Evolutionary conservation across 1,140 invertebrate species (phyloP), one percentile per base, ranked within the genome.

Genomic region (Formica exsecta): DNA sequence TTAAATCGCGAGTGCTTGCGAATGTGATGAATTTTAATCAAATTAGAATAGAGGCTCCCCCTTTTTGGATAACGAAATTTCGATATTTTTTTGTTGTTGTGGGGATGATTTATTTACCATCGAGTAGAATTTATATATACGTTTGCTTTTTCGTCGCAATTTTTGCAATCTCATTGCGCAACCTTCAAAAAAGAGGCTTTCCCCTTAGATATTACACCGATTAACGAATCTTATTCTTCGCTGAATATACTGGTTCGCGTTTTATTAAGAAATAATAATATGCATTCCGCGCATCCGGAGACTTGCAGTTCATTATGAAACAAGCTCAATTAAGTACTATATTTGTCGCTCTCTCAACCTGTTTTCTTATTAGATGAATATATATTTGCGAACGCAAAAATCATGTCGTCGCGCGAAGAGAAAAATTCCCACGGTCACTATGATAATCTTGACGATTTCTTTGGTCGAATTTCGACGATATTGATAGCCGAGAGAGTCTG

Each of bases 381-480:
- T 32, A 36, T 13, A 38, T 36, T 64, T 16, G 36, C 22, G 2
- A n/a, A 6, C 25, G 13, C 13, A 64, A 54, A 57, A 57, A 22
- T 79, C 19, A 3, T 36, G 16, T 19, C 3, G 13, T 44, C n/a
- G 25, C 7, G 19, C 3, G 22, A 61, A 7, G 22, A 48, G 22
- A 11, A 44, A 19, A 16, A 71, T 64, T 85, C 66, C 65, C n/a
- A 66, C 51, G 57, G 32, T 13, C 32, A 7, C 19, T 38, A 11
- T 13, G 48, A 38, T n/a, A 59, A 73, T 77, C 77, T 84, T 66
- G 68, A 8, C 0, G 19, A 84, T 44, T 36, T 83, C 36, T 38
- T 22, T 22, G 8, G 25, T 16, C 9, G 61, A 87, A 80, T 86
- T 77, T 84, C 32, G 25, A 9, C n/a, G 68, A 83, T 89, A 86